Base-by-base conservation (phyloP, 2,113 vertebrate species). In the Ceyx cyanopectus region DNA sequence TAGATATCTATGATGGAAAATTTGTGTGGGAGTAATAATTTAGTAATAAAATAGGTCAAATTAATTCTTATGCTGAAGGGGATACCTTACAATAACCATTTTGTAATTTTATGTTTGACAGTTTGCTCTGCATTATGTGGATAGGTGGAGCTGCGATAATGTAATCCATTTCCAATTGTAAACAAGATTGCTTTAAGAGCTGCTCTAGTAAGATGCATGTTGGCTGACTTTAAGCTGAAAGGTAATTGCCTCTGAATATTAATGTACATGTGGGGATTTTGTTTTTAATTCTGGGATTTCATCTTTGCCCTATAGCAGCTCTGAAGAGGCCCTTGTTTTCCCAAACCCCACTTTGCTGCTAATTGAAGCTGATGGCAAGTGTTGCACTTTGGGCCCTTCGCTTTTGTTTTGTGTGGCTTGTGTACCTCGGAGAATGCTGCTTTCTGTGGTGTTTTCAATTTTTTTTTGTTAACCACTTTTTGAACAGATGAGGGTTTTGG, bases 11-110 rank as follows among this genome's bases (percentile, higher is more conserved):
- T 88, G 80, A 81, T 89, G 93, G 89, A 89, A 94, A 94, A 97
- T 95, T 95, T 90, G 95, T 97, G 94, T 95, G 94, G 97, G 97
- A 96, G 94, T 95, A 96, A 93, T 97, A 95, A 93, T 94, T 96
- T 93, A 96, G 96, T 96, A 92, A 94, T 96, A 97, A 97, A 97
- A 96, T 86, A 96, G 91, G 84, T 94, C 86, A 95, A 96, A 93
- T 94, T 70, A 92, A 95, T 97, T 97, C 96, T 94, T 93, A 82
- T 94, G 91, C 80, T 96, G 91, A 93, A 97, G 97, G 95, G 93
- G 94, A 96, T 92, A 83, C 84, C 95, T 96, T 95, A 81, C 84
- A 81, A 83, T 96, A 96, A 96, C 94, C 89, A 90, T 94, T 96
- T 90, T 96, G 77, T 92, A 95, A 90, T 96, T 96, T 95, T 94